phyloP scores from a whole-genome alignment of 2,113 vertebrate species.

The Rhipidura dahli region DNA sequence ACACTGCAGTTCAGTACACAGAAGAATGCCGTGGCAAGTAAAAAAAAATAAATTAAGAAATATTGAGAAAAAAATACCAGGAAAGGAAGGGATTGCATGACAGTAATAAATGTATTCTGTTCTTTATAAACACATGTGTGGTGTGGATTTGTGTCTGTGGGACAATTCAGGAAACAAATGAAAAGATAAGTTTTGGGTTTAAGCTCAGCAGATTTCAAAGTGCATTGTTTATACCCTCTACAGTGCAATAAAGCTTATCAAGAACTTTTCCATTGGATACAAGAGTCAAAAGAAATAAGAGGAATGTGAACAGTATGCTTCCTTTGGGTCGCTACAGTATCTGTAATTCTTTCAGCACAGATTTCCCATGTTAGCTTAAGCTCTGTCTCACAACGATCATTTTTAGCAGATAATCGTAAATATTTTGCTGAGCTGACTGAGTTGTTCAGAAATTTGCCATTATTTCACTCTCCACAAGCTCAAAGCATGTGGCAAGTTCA shows the following conservation, averaged over 20 bases:
- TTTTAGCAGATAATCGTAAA: background rate
- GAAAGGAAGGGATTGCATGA: background rate
- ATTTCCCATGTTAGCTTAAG: constrained; percentile 4
- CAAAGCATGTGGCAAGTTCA: background rate
- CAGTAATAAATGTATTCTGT: background rate
- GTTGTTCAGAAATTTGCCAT: background rate
- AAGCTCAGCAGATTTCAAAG: constrained; percentile 10
- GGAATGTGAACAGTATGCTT: constrained; percentile 28
- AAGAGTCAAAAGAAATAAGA: constrained; percentile 27
- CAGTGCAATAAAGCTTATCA: constrained; percentile 45
- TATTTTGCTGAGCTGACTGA: background rate
- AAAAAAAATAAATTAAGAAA: background rate
- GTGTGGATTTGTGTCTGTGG: background rate
- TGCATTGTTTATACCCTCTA: constrained; percentile 24
- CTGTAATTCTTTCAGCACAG: background rate
- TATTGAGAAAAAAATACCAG: background rate
- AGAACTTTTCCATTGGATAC: constrained; percentile 35
- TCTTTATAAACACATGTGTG: background rate
- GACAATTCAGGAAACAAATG: constrained; percentile 26
- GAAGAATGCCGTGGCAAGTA: background rate
- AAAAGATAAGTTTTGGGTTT: background rate
- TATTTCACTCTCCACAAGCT: background rate
- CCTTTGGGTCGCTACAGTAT: background rate
- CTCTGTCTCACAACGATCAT: background rate
- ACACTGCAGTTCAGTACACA: background rate